These are phyloP conservation scores for Melanerpes aurifrons DNA, from an alignment of 2,113 vertebrate species.

Conservation along the genomic window DNA sequence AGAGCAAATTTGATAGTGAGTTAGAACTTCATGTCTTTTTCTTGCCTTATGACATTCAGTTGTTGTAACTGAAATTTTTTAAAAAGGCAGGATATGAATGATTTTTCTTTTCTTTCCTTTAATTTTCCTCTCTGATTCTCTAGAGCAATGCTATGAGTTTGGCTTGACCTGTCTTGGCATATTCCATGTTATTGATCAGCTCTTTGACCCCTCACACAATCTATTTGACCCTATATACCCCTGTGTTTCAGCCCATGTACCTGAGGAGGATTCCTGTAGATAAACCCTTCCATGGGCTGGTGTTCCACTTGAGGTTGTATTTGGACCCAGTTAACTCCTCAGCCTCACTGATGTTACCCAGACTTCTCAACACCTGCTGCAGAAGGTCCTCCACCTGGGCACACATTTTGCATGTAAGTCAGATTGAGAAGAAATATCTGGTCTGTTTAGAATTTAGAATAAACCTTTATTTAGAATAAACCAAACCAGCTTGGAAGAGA, in stretches of 20 bases:
- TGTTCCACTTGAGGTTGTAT: too few species aligned
- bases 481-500: too few species aligned
- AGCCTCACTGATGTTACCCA: too few species aligned
- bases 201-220: not conserved
- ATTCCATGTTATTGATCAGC: not conserved
- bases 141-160: not conserved
- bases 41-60: not conserved
- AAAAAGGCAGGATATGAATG: not conserved
- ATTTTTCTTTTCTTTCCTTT: not conserved
- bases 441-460: too few species aligned
- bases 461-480: too few species aligned
- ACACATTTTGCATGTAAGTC: too few species aligned
- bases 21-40: not conserved
- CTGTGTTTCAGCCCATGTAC: not conserved
- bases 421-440: too few species aligned
- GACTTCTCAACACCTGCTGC: too few species aligned
- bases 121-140: too few species aligned
- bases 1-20: not conserved
- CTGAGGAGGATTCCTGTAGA: not conserved
- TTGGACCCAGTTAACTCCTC: too few species aligned
- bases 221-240: not conserved
- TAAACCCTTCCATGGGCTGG: not conserved
- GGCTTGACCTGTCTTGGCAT: not conserved
- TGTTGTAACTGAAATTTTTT: not conserved
- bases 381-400: too few species aligned